These are phyloP conservation scores for Phalanger gymnotis DNA, from an alignment of 2,797 vertebrate genomes.

Conservation along the genomic window DNA sequence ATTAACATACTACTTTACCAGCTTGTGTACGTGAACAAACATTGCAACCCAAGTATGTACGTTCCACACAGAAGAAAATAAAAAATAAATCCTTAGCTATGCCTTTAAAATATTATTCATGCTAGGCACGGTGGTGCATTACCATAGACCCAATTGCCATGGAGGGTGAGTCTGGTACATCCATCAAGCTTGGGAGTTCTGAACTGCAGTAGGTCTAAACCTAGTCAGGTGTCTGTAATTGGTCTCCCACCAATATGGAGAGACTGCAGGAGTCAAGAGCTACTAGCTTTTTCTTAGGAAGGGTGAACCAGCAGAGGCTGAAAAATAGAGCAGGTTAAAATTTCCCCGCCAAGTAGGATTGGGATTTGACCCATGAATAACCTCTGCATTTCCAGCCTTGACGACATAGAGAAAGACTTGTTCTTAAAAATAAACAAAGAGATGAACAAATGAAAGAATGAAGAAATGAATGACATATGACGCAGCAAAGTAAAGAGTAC, in stretches of 20 bases:
- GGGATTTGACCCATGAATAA: not conserved
- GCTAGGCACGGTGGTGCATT: too few relatives aligned
- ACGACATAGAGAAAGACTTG: not conserved
- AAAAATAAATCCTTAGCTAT: too few relatives aligned
- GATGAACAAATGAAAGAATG: not conserved
- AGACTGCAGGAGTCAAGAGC: not conserved
- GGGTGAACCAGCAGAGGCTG: not conserved
- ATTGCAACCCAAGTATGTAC: not conserved
- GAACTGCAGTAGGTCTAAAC: not conserved
- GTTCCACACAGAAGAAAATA: not conserved
- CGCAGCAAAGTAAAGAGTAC: not conserved
- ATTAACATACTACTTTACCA: not conserved
- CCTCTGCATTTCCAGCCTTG: not conserved
- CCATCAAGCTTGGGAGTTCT: not conserved
- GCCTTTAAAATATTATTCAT: too few relatives aligned
- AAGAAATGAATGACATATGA: not conserved
- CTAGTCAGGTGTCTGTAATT: not conserved
- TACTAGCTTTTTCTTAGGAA: not conserved
- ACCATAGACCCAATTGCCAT: not conserved
- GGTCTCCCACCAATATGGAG: not conserved
- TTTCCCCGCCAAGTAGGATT: not conserved
- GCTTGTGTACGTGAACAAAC: not conserved
- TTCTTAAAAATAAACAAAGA: not conserved
- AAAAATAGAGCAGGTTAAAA: not conserved
- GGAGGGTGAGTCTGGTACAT: not conserved